Conservation (phyloP, 1,140 invertebrate species). For the Vanessa atalanta region DNA sequence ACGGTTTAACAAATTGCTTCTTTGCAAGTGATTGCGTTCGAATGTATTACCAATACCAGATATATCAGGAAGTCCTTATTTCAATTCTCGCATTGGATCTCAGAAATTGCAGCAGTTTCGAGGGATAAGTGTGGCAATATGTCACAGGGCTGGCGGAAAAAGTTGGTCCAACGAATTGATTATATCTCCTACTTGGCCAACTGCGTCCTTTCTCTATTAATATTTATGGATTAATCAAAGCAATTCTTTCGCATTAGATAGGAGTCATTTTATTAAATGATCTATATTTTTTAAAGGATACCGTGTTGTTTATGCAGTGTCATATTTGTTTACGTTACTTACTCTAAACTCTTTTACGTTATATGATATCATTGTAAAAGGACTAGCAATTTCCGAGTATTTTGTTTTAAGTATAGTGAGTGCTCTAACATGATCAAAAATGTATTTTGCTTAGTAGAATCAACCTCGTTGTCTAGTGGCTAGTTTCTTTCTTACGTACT, state of each 20-base stretch:
- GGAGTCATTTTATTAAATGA: background rate
- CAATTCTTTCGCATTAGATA: background rate
- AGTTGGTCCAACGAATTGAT: conserved; percentile 12
- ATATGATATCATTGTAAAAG: too few species aligned
- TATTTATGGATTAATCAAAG: background rate
- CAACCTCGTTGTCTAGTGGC: too few species aligned
- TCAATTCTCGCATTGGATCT: conserved; percentile 61
- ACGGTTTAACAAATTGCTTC: background rate
- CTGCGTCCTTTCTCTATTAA: background rate
- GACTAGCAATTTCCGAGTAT: too few species aligned
- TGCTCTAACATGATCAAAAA: too few species aligned
- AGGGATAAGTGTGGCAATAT: conserved; percentile 67
- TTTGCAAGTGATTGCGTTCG: conserved; percentile 20
- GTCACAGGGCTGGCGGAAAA: conserved; percentile 44
- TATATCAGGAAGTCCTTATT: conserved; percentile 46
- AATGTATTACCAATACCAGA: conserved; percentile 6
- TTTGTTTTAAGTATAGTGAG: too few species aligned
- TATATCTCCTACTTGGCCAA: background rate
- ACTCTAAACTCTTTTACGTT: too few species aligned
- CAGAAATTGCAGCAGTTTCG: conserved; percentile 68
- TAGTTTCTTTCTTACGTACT: too few species aligned
- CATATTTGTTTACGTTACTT: too few species aligned
- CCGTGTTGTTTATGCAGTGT: too few species aligned
- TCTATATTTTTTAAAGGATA: too few species aligned
- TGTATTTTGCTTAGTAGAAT: too few species aligned